Evolutionary conservation across 2,888 invertebrate species (phyloP), one percentile per base, ranked within the genome.

Genomic region (Dorcus hopei): DNA sequence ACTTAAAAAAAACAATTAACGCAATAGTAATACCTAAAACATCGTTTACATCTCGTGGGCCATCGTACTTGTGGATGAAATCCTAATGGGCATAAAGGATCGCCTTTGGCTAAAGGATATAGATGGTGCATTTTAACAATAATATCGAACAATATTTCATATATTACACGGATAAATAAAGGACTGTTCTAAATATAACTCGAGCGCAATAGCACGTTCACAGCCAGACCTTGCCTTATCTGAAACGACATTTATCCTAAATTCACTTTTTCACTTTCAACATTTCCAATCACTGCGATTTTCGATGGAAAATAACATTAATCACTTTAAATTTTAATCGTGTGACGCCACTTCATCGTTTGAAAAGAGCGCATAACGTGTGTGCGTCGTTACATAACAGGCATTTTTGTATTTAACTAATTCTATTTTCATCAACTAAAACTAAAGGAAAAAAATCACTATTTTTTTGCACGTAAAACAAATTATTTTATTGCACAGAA

Each of bases 61-160:
- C 94, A 94, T 73, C 94, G 87, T 69, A 94, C 93, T 82, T 95
- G 95, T 60, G 95, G 95, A 81, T 95, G 93, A 80, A 95, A 95
- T 48, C 95, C 95, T 76, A 95, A 82, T 63, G 94, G 95, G 78
- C 95, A 95, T 70, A 95, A 80, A 64, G 93, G 91, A 80, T 95
- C 95, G 71, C 90, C 90, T 80, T 92, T 93, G 75, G 89, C 89
- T 75, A 89, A 79, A 43, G 89, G 87, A 77, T 88, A 89, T 75
- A 88, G 77, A 77, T 89, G 89, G 80, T 89, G 88, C 59, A 60
- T 60, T 52, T 49, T 56, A 49, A 43, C 50, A 50, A 58, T 54
- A 51, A 53, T 57, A 57, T 58, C 53, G 54, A 54, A 52, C 48
- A 52, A 57, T 52, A 57, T 48, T 57, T 57, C 52, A 23, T 52